Base-by-base conservation (phyloP, 2,888 invertebrate species). In the Vanessa cardui region DNA sequence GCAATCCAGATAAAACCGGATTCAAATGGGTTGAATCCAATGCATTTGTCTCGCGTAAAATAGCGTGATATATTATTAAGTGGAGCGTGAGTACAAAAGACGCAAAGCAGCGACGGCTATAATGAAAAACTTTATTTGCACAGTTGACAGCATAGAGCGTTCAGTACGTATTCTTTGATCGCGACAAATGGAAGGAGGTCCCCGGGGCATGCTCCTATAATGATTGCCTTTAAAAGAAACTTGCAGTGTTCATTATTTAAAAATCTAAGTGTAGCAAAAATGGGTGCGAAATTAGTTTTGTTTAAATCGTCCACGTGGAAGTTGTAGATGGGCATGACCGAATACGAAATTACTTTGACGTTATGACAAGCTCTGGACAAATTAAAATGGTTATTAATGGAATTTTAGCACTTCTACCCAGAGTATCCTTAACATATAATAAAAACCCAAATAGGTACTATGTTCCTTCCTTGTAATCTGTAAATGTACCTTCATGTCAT, bases 81-180 rank as follows among this genome's bases (percentile, higher is more conserved):
- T 65, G 65, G 65, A 65, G 12, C 26, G 2, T 20, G 8, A 8
- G 26, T 15, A 5, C 26, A 46, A 65, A 72, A 73, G 71, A 73
- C 69, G 73, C 64, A 63, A 69, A 70, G 69, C 69, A 72, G 70
- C 72, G 70, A 73, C 69, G 72, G 69, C 70, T 65, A 74, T 73
- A 75, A 74, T 73, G 72, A 74, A 74, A 72, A 73, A 70, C 70
- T 70, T 69, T 71, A 73, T 73, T 73, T 73, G 56, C 67, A 62
- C 70, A 65, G 68, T 70, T 68, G 52, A 56, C 52, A 59, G 59
- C 61, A 62, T 52, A 62, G 62, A 54, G 45, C 58, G 45, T 60
- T 60, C 66, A 46, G 54, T 60, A 60, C 67, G 69, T 69, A 64
- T 64, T 64, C 70, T 69, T 68, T 73, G 67, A 74, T 72, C 68